phyloP scores from a whole-genome alignment of 1,140 invertebrate species.

The Hylaeus volcanicus region DNA sequence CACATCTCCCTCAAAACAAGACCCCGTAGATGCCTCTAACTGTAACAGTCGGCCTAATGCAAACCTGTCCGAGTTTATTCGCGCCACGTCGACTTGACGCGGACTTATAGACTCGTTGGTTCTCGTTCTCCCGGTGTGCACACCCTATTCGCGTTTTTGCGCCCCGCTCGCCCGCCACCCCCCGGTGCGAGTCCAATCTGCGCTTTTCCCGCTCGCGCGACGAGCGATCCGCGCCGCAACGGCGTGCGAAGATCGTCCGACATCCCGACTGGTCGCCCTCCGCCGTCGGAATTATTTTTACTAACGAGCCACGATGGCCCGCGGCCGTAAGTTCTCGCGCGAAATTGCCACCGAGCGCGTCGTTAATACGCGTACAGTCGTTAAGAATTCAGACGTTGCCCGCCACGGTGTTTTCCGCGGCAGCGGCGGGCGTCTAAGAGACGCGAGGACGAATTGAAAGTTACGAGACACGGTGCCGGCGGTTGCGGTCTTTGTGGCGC shows the following conservation, averaged over 20 bases:
- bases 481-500: constrained; percentile 27
- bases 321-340: constrained; percentile 58
- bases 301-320: constrained; percentile 64
- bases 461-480: constrained; percentile 45
- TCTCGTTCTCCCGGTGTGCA: constrained; percentile 5
- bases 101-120: constrained; percentile 70
- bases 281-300: constrained; percentile 61
- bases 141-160: constrained; percentile 25
- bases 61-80: constrained; percentile 71
- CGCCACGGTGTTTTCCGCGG: background rate
- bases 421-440: background rate
- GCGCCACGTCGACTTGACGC: constrained; percentile 64
- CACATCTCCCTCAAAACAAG: too few species aligned
- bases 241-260: constrained; percentile 14
- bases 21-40: too few species aligned
- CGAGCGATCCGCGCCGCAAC: constrained; percentile 14
- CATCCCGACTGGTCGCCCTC: background rate
- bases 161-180: background rate
- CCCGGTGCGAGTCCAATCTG: background rate
- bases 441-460: constrained; percentile 47
- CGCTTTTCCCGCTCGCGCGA: background rate
- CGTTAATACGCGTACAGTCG: constrained; percentile 59
- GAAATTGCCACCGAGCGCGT: constrained; percentile 60
- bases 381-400: constrained; percentile 56
- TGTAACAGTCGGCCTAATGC: constrained; percentile 9